A percentile compares a stretch with the other conserved stretches of the same genome.
phyloP scores from a whole-genome alignment of 35 echinoderm and acorn worm species.

The Chiridota heheva region DNA sequence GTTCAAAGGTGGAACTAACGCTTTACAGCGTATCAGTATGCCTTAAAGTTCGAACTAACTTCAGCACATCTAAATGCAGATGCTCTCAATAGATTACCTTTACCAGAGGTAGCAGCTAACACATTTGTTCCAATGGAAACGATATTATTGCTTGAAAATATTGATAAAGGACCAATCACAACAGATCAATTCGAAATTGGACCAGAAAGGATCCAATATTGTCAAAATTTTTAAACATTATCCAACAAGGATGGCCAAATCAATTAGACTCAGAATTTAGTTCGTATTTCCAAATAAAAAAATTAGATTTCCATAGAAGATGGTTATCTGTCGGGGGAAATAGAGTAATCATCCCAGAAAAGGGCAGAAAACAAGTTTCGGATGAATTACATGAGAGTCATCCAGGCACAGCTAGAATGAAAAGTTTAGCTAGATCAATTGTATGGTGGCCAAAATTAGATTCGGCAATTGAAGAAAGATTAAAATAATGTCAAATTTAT shows the following conservation, averaged over 20 bases:
- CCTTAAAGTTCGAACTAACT: background rate
- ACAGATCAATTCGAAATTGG: too few species aligned
- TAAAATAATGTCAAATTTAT: conserved; percentile 47
- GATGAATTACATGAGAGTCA: conserved; percentile 53
- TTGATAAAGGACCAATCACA: too few species aligned
- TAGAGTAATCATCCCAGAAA: conserved; percentile 17
- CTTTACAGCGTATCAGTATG: conserved; percentile 11
- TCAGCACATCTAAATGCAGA: conserved; percentile 43
- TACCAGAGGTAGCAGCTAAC: too few species aligned
- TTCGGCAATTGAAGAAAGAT: conserved; percentile 25
- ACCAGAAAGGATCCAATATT: too few species aligned
- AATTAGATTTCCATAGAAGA: conserved; percentile 7
- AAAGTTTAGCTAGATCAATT: conserved; percentile 27
- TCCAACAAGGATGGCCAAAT: too few species aligned
- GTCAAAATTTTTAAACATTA: too few species aligned
- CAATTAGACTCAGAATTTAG: too few species aligned
- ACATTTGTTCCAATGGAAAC: conserved; percentile 15
- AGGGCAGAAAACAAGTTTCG: conserved; percentile 10
- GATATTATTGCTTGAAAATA: conserved; percentile 11
- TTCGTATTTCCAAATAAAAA: background rate
- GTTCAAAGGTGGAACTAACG: conserved; percentile 19
- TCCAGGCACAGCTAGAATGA: conserved; percentile 45
- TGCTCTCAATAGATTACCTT: conserved; percentile 10
- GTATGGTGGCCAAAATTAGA: conserved; percentile 61
- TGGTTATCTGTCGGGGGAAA: conserved; percentile 16